A percentile compares a stretch with the other conserved stretches of the same genome.
phyloP scores from a whole-genome alignment of 2,797 vertebrate genomes.

The Philypnodon macrostomus region DNA sequence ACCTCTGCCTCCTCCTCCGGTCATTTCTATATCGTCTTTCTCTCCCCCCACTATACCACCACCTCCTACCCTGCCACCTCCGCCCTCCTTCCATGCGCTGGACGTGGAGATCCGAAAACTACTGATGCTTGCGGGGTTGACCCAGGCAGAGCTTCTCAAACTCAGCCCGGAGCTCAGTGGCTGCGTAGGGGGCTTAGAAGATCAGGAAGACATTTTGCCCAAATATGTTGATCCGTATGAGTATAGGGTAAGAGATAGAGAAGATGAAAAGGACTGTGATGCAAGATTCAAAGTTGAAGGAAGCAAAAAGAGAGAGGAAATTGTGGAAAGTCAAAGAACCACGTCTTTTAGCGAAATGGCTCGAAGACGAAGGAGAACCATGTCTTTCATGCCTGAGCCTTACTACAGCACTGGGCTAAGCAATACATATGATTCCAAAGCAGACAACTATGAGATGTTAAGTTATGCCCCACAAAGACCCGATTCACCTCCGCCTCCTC shows the following conservation, averaged over 20 bases:
- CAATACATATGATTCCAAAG: slow-evolving; percentile 54
- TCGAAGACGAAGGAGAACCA: slow-evolving; percentile 77
- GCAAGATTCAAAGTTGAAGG: slow-evolving; percentile 37
- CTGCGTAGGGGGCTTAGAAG: slow-evolving; percentile 68
- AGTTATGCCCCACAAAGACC: slow-evolving; percentile 56
- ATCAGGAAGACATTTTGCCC: slow-evolving; percentile 50
- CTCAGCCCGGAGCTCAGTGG: slow-evolving; percentile 80
- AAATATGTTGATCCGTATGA: slow-evolving; percentile 32
- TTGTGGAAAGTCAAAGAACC: slow-evolving; percentile 65
- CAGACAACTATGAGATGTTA: slow-evolving; percentile 55
- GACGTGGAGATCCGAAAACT: slow-evolving; percentile 75
- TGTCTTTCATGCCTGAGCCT: slow-evolving; percentile 47
- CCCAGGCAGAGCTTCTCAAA: slow-evolving; percentile 80
- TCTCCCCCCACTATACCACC: slow-evolving; percentile 70
- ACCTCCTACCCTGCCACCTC: slow-evolving; percentile 55
- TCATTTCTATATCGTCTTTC: slow-evolving; percentile 49
- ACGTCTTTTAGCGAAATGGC: slow-evolving; percentile 92
- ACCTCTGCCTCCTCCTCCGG: slow-evolving; percentile 60
- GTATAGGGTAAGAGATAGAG: slow-evolving; percentile 38
- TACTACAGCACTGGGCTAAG: slow-evolving; percentile 67
- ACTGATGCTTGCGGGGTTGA: slow-evolving; percentile 78
- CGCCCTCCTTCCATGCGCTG: slow-evolving; percentile 65
- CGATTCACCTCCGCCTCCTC: slow-evolving; percentile 74
- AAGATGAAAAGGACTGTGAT: slow-evolving; percentile 34
- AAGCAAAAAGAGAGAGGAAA: slow-evolving; percentile 45